These are phyloP conservation scores for Sphenopsis melanotis DNA, from an alignment of 2,797 vertebrate genomes.

Conservation along the genomic window DNA sequence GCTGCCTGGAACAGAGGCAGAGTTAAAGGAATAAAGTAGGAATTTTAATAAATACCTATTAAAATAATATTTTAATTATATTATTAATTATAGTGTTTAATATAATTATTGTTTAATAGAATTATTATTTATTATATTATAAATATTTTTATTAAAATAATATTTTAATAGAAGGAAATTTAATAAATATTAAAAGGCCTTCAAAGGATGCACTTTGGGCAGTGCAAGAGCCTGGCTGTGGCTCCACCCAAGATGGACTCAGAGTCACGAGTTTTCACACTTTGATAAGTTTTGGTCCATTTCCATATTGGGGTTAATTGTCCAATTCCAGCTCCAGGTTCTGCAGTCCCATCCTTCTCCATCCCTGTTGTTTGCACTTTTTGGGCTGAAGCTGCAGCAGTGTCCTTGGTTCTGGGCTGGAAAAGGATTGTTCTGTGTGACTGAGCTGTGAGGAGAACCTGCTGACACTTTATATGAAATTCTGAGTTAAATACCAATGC, in stretches of 20 bases:
- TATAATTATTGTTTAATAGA: no score
- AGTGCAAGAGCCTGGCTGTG: neutral
- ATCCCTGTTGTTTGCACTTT: neutral
- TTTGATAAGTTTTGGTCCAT: neutral
- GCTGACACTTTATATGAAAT: accelerated
- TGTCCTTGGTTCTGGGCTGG: neutral
- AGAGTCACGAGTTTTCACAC: accelerated
- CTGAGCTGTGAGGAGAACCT: neutral
- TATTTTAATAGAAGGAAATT: no score
- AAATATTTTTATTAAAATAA: no score
- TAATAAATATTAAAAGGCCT: neutral
- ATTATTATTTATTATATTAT: no score
- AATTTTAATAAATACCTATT: no score
- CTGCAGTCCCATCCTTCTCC: neutral
- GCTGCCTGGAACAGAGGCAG: neutral
- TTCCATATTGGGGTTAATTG: no score
- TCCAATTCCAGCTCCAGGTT: neutral
- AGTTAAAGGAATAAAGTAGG: neutral
- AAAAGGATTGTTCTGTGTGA: neutral
- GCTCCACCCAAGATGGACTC: neutral
- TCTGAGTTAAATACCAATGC: neutral
- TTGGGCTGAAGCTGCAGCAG: neutral
- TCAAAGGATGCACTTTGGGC: neutral
- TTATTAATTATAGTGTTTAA: no score
- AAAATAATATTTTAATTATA: no score